Evolutionary conservation across 92 coral and sea anemone genomes (phyloP).

Genomic region (Virgularia gustaviana): DNA sequence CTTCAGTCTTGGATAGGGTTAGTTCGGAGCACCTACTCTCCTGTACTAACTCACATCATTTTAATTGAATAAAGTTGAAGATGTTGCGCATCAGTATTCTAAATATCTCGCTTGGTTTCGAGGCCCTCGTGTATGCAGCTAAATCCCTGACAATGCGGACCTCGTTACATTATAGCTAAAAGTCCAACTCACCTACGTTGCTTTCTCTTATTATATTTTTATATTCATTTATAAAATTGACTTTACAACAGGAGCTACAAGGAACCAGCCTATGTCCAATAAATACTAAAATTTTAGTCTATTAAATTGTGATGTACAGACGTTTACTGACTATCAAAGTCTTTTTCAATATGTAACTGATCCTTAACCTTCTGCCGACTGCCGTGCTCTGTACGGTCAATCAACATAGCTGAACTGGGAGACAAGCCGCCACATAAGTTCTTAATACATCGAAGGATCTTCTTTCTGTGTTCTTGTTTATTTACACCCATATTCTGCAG

Average conservation of each 20-base stretch:
- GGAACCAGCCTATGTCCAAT: constrained; percentile 39
- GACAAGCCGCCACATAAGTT: constrained; percentile 89
- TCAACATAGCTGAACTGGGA: constrained; percentile 58
- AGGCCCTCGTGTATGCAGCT: no score
- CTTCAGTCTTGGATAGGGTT: no score
- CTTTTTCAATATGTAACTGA: constrained; percentile 21
- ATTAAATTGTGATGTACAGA: background rate
- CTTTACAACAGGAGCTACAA: constrained; percentile 33
- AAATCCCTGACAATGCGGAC: no score
- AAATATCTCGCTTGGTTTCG: no score
- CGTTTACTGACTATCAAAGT: constrained; percentile 33
- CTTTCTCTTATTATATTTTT: no score
- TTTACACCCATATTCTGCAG: constrained; percentile 76
- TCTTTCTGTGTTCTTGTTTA: constrained; percentile 86
- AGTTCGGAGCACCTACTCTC: no score
- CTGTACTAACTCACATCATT: no score
- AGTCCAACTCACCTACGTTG: no score
- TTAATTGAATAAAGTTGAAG: no score
- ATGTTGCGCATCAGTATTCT: no score
- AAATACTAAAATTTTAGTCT: constrained; percentile 23
- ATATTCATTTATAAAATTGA: constrained; percentile 38
- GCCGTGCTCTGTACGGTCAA: constrained; percentile 31
- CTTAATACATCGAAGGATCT: constrained; percentile 78
- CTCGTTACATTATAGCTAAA: no score
- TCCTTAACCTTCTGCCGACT: constrained; percentile 17